Conservation (phyloP, 2,113 vertebrate species). For the Podarcis muralis region DNA sequence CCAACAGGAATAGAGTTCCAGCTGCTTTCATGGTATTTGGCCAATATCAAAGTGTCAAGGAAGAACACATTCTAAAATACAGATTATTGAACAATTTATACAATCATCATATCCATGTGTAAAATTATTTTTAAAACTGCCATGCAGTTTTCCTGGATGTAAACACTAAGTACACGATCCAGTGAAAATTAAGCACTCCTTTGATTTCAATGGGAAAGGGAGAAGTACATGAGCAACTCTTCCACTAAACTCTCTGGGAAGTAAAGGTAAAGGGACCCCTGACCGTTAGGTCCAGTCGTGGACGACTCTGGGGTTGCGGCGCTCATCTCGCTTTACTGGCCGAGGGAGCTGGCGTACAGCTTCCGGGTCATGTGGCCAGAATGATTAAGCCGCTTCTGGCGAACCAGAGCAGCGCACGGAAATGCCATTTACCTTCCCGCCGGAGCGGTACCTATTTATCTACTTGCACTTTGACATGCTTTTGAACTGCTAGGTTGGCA, state of each 20-base stretch:
- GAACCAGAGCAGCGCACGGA: too few relatives aligned
- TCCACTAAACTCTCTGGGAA: neutral
- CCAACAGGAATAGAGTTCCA: neutral
- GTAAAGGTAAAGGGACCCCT: too few relatives aligned
- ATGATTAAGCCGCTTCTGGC: too few relatives aligned
- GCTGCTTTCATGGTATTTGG: neutral
- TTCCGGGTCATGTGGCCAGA: too few relatives aligned
- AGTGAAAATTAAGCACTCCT: neutral
- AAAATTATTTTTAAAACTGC: neutral
- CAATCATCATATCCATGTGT: neutral
- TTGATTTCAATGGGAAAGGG: neutral
- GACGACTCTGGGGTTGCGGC: too few relatives aligned
- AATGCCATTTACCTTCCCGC: too few relatives aligned
- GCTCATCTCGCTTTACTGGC: too few relatives aligned
- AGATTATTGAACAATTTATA: neutral
- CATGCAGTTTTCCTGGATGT: neutral
- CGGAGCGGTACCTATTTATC: too few relatives aligned
- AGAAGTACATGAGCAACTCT: neutral
- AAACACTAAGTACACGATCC: neutral
- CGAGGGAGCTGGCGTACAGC: too few relatives aligned
- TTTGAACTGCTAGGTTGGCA: too few relatives aligned
- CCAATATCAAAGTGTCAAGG: neutral
- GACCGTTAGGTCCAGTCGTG: too few relatives aligned
- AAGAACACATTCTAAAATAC: neutral
- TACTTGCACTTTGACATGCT: too few relatives aligned